Conservation (phyloP, 92 coral and sea anemone species). For the Porites cylindrica region DNA sequence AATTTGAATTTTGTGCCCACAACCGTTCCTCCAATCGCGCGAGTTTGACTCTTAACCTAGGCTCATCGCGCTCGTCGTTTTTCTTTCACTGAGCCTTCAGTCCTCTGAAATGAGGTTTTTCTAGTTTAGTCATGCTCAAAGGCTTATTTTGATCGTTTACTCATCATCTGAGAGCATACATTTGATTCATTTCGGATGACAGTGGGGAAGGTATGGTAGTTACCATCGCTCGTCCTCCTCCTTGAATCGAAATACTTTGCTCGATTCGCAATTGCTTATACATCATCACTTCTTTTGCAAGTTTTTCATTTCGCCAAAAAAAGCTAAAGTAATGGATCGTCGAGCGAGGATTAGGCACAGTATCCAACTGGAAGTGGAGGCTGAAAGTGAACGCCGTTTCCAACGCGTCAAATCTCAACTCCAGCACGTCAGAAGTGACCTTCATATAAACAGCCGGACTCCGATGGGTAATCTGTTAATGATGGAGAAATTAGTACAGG, state of each 20-base stretch:
- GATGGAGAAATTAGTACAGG: slow-evolving; percentile 38
- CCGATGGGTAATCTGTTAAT: slow-evolving; percentile 30
- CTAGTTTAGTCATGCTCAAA: not conserved
- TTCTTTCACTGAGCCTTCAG: slow-evolving; percentile 6
- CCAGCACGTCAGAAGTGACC: slow-evolving; percentile 20
- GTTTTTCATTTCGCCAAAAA: slow-evolving; percentile 11
- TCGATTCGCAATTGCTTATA: not conserved
- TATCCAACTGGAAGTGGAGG: slow-evolving; percentile 25
- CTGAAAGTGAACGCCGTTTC: slow-evolving; percentile 40
- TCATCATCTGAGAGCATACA: too few species aligned
- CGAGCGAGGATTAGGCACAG: slow-evolving; percentile 9
- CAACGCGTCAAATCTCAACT: slow-evolving; percentile 20
- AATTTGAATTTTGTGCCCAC: slow-evolving; percentile 1
- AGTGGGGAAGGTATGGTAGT: too few species aligned
- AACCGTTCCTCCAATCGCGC: not conserved
- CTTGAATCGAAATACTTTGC: not conserved
- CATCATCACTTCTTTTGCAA: not conserved
- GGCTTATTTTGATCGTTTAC: not conserved
- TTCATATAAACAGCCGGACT: slow-evolving; percentile 8
- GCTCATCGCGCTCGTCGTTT: not conserved
- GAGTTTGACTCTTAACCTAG: not conserved
- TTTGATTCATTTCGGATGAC: too few species aligned
- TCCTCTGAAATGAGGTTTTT: not conserved
- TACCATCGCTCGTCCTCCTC: not conserved
- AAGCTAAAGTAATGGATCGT: slow-evolving; percentile 23